A percentile compares a stretch with the other conserved stretches of the same genome.
Evolutionary conservation across 1,140 invertebrate genomes (phyloP).

Genomic region (Trichomalopsis sarcophagae): DNA sequence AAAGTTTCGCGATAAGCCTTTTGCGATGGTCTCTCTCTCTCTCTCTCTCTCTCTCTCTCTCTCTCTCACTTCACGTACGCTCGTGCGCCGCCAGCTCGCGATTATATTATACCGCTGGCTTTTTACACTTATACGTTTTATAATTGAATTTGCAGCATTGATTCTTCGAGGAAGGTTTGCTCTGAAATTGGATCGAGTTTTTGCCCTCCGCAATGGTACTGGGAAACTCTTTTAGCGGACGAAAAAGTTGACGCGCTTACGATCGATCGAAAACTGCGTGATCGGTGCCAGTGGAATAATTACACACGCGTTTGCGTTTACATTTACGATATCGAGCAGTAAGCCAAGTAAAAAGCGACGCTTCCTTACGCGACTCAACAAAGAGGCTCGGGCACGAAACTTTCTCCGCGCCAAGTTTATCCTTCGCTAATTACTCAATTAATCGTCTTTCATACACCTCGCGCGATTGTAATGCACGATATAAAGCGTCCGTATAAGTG

Average conservation of each 20-base stretch:
- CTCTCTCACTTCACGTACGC: not conserved
- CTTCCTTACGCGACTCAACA: not conserved
- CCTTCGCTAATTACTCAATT: not conserved
- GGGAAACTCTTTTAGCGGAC: not conserved
- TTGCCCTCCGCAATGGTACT: not conserved
- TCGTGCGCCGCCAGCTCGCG: not conserved
- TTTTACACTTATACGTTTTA: constrained; percentile 2
- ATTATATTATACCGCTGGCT: not conserved
- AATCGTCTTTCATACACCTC: not conserved
- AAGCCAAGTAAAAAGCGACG: not conserved
- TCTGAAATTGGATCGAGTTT: not conserved
- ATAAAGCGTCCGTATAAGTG: too few relatives aligned
- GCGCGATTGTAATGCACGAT: not conserved
- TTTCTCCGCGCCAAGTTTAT: not conserved
- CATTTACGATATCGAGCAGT: not conserved
- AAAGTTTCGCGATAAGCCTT: constrained; percentile 47
- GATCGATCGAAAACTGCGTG: too few relatives aligned
- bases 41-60: not conserved
- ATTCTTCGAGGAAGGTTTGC: not conserved
- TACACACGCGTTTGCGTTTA: not conserved
- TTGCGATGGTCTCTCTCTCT: not conserved
- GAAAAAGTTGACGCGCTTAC: not conserved
- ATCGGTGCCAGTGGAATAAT: not conserved
- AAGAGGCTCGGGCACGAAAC: not conserved
- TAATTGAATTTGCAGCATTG: not conserved